Evolutionary conservation across 2,113 vertebrate species (phyloP), one percentile per base, ranked within the genome.

Genomic region (Gallinago undulata): DNA sequence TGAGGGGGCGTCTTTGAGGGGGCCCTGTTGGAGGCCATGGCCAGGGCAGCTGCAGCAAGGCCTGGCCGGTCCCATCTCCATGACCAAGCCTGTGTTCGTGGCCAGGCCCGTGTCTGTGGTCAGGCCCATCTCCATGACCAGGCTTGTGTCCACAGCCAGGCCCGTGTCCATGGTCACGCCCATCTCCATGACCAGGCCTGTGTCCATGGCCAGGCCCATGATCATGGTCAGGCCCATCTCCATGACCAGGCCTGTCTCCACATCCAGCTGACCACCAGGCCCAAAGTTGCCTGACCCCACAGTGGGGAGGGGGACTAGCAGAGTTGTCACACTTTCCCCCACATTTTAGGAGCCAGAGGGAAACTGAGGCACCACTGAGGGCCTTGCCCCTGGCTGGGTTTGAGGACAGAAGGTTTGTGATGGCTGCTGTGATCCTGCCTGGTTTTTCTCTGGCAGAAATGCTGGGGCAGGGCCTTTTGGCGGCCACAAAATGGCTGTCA

Each of bases 21-120:
- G 22, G 9, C 19, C 25, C 18, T 1, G 0, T 1, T 43, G 14
- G 55, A 43, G 53, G 25, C 53, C 47, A 37, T 1, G 13, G 56
- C 19, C 19, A 7, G 9, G 39, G 23, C 3, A 1, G 37, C 69
- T 68, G 37, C 25, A 28, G 53, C 4, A 0, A 68, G 63, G 47
- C 13, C 67, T 74, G 48, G 18, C 21, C 76, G 27, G 19, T 30
- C 50, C 43, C 3, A 3, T 53, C 21, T 51, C 35, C 35, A 4
- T 33, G 41, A 14, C 16, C 50, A 31, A 16, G 37, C 39, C 19
- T 1, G 9, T 45, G 30, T 47, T n/a, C 47, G 10, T 27, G 16
- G 16, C 30, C 35, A 19, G 41, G 13, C 4, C 33, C 7, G 8
- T 37, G 16, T 19, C 43, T 11, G 13, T 21, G 18, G 12, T 23